Evolutionary conservation across 2,888 invertebrate genomes (phyloP), one percentile per base, ranked within the genome.

Genomic region (Drosophila neutralis): DNA sequence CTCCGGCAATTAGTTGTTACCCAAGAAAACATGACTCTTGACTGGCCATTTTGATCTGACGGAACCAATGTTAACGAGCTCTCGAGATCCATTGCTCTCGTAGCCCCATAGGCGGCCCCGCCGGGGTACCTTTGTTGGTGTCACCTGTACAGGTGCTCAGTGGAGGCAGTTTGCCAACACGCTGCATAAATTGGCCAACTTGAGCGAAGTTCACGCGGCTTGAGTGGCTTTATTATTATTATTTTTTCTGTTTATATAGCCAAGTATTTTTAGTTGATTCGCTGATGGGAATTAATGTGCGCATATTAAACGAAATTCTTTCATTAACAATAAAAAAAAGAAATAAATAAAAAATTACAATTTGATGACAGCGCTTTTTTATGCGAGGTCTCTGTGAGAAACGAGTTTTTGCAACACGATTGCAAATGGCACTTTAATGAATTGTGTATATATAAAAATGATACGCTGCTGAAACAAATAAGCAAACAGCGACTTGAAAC

Each of bases 401-500:
- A 84, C 84, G 69, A 84, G 84, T 84, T 84, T 86, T 84, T 84
- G 71, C 71, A 62, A 51, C 68, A 42, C 77, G 72, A 69, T 84
- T 83, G 89, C 90, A 87, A 90, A 87, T 90, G 87, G 74, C 69
- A 88, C 86, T 90, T 87, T 87, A 86, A 90, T 87, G 81, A 90
- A 87, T 27, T 56, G 40, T 54, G 36, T 27, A 27, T 38, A 31
- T 31, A n/a, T n/a, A 5, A 57, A 40, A 73, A 69, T 83, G 86
- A 89, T 85, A 89, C 87, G 86, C 76, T 66, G 83, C 53, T 40
- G 66, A 74, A 84, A 78, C 27, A 35, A 49, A 60, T 51, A 36
- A 36, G 13, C 10, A 13, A 53, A 71, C 69, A 15, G 24, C 66
- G 35, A 69, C 64, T 59, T 59, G 59, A 10, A 52, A 31, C 58